These are phyloP conservation scores for Oostethus manadensis DNA, from an alignment of 2,113 vertebrate genomes.

Conservation along the genomic window DNA sequence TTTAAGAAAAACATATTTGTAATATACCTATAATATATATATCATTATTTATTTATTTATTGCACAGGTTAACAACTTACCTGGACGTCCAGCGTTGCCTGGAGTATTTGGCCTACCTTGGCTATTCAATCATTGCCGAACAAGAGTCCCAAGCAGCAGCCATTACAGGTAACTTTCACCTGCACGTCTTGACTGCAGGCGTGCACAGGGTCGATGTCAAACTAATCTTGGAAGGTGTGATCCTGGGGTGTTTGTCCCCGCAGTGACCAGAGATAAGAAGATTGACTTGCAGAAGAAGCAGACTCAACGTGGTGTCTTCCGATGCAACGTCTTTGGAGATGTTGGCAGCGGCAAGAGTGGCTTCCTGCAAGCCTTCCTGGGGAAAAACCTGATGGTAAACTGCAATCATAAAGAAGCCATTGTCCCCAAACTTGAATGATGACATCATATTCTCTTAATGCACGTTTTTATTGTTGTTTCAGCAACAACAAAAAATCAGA, in stretches of 20 bases:
- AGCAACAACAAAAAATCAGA: slow-evolving; percentile 71
- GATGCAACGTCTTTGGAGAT: slow-evolving; percentile 90
- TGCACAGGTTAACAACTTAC: slow-evolving; percentile 85
- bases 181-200: not conserved
- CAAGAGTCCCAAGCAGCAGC: slow-evolving; percentile 93
- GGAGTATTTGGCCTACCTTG: slow-evolving; percentile 93
- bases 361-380: slow-evolving; percentile 90
- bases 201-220: slow-evolving; percentile 9
- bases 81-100: slow-evolving; percentile 93
- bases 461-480: not conserved
- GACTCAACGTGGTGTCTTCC: slow-evolving; percentile 92
- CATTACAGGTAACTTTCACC: slow-evolving; percentile 78
- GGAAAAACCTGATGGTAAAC: slow-evolving; percentile 83
- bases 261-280: slow-evolving; percentile 96
- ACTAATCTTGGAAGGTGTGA: slow-evolving; percentile 33
- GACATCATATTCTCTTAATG: not conserved
- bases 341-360: slow-evolving; percentile 87
- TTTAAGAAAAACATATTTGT: not conserved
- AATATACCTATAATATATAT: too few relatives aligned
- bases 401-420: not conserved
- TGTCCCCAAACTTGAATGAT: not conserved
- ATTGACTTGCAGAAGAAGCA: slow-evolving; percentile 97
- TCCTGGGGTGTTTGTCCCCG: slow-evolving; percentile 9
- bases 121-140: slow-evolving; percentile 92
- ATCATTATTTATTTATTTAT: not conserved